phyloP scores from a whole-genome alignment of 2,113 vertebrate genomes.

The Arvicanthis niloticus region DNA sequence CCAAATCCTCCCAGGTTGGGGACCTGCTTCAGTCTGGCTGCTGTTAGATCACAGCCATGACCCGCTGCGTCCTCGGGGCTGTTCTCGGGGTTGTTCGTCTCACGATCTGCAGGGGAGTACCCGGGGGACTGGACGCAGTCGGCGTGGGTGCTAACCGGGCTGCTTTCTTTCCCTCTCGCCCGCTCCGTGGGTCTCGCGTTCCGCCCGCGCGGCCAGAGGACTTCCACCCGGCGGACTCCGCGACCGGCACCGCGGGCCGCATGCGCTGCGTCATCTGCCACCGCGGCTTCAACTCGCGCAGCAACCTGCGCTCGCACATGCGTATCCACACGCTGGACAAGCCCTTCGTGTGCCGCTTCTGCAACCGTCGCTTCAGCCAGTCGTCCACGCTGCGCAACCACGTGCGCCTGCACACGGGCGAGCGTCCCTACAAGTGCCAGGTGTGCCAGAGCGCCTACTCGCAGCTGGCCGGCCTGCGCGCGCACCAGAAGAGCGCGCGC shows the following conservation, averaged over 20 bases:
- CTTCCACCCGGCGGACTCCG: slow-evolving; percentile 88
- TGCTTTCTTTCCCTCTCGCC: not conserved
- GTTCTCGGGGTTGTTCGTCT: too few species aligned
- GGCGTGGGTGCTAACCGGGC: slow-evolving; percentile 37
- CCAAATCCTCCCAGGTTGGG: not conserved
- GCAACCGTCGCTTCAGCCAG: slow-evolving; percentile 99
- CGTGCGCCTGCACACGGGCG: slow-evolving; percentile 98
- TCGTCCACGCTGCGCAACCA: slow-evolving; percentile 98
- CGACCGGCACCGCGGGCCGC: slow-evolving; percentile 87
- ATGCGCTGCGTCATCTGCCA: slow-evolving; percentile 99
- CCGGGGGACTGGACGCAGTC: fast-evolving
- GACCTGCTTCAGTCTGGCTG: not conserved
- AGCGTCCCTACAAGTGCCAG: slow-evolving; percentile 98
- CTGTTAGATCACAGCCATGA: not conserved
- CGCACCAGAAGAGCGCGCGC: slow-evolving; percentile 98
- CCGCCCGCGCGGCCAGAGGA: slow-evolving; percentile 88
- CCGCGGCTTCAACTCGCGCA: slow-evolving; percentile 99
- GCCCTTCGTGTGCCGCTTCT: slow-evolving; percentile 98
- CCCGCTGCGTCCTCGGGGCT: not conserved
- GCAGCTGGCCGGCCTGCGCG: slow-evolving; percentile 97
- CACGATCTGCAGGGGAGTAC: not conserved
- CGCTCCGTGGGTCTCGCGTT: not conserved
- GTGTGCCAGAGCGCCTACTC: slow-evolving; percentile 99
- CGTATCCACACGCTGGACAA: slow-evolving; percentile 99
- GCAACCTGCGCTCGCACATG: slow-evolving; percentile 99